phyloP scores from a whole-genome alignment of 2,888 invertebrate species.

The Asteroscopus sphinx region DNA sequence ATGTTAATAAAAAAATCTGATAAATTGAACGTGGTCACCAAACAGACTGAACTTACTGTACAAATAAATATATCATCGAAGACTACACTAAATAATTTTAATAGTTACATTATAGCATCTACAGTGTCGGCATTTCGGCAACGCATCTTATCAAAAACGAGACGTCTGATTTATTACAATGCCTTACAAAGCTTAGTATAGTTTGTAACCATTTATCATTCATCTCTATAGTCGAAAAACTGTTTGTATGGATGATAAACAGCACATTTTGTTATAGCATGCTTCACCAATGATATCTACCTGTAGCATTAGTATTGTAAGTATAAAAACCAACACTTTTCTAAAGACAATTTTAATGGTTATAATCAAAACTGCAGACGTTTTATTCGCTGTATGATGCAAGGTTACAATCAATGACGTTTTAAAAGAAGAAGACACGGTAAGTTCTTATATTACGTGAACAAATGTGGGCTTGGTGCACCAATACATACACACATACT shows the following conservation, averaged over 20 bases:
- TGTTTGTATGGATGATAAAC: conserved; percentile 14
- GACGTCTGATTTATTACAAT: not conserved
- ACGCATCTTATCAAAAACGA: conserved; percentile 1
- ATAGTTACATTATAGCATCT: not conserved
- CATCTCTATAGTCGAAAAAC: conserved; percentile 8
- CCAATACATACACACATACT: too few relatives aligned
- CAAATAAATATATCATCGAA: not conserved
- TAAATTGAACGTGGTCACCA: not conserved
- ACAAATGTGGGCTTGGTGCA: too few relatives aligned
- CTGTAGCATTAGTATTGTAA: conserved; percentile 36
- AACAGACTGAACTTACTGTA: conserved; percentile 2
- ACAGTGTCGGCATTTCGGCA: conserved; percentile 7
- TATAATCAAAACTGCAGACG: conserved; percentile 19
- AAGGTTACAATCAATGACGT: conserved; percentile 43
- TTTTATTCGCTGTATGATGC: conserved; percentile 14
- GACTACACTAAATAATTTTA: not conserved
- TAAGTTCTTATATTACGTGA: too few relatives aligned
- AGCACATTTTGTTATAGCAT: conserved; percentile 29
- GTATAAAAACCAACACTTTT: conserved; percentile 23
- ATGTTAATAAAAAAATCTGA: conserved; percentile 1
- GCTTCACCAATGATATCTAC: conserved; percentile 30
- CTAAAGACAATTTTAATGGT: conserved; percentile 14
- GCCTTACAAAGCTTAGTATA: not conserved
- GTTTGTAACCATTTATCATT: not conserved
- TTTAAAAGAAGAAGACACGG: too few relatives aligned